These are phyloP conservation scores for Hermaeophaga mercurialis DNA, from an alignment of 2,888 invertebrate species.

Conservation along the genomic window DNA sequence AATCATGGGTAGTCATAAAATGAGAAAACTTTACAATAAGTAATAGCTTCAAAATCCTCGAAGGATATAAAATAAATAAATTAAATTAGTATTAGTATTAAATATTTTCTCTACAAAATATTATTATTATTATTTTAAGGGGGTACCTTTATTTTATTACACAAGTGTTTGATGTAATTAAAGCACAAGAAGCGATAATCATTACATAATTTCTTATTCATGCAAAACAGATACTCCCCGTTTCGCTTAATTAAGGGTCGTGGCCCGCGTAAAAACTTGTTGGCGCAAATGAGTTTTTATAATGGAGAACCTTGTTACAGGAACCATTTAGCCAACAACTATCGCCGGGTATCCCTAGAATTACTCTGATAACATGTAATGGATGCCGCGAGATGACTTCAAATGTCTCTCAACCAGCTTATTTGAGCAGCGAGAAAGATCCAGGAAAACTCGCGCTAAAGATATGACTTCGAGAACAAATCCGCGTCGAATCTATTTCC, in stretches of 20 bases:
- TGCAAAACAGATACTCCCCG: slow-evolving; percentile 20
- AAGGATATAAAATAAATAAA: no score
- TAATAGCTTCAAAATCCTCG: no score
- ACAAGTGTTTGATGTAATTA: not conserved
- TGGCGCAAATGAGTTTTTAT: slow-evolving; percentile 48
- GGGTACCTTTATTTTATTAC: not conserved
- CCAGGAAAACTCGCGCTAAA: slow-evolving; percentile 24
- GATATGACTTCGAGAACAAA: slow-evolving; percentile 27
- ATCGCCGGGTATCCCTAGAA: slow-evolving; percentile 50
- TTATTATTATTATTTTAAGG: no score
- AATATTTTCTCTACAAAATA: no score
- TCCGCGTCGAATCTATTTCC: slow-evolving; percentile 21
- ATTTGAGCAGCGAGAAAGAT: slow-evolving; percentile 38
- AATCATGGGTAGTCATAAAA: no score
- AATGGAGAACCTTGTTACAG: slow-evolving; percentile 50
- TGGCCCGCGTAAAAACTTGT: slow-evolving; percentile 37
- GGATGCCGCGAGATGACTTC: slow-evolving; percentile 53
- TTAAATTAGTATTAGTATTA: no score
- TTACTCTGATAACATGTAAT: slow-evolving; percentile 55
- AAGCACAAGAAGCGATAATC: slow-evolving; percentile 11
- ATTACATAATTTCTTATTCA: slow-evolving; percentile 22
- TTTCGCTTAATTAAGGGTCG: slow-evolving; percentile 33
- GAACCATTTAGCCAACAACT: slow-evolving; percentile 52
- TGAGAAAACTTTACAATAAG: no score
- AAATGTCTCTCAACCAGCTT: slow-evolving; percentile 54